Evolutionary conservation across 2,888 invertebrate genomes (phyloP).

Genomic region (Drosophila conformis): DNA sequence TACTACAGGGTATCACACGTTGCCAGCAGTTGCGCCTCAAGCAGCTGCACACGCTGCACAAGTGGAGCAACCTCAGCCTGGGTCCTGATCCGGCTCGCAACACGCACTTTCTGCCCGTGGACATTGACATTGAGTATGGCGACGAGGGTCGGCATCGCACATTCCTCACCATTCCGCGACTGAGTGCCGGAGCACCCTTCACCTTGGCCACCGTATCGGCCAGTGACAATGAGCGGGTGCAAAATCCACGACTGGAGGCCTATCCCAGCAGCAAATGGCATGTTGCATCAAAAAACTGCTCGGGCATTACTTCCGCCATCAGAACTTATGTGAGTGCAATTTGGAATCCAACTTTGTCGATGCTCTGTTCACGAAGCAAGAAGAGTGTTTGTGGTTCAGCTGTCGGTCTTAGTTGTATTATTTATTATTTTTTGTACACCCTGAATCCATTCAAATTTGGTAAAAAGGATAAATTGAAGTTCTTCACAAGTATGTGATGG

Average conservation of each 20-base stretch:
- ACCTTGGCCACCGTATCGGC: conserved; percentile 88
- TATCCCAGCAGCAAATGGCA: conserved; percentile 90
- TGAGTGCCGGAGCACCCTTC: conserved; percentile 89
- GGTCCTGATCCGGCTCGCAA: conserved; percentile 87
- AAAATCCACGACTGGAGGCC: conserved; percentile 86
- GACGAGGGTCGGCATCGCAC: conserved; percentile 86
- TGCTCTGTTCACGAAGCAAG: background rate
- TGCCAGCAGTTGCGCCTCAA: conserved; percentile 75
- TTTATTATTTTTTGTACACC: background rate
- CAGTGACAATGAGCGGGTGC: conserved; percentile 60
- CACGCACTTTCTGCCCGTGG: conserved; percentile 86
- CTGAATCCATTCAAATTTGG: background rate
- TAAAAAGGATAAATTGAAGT: background rate
- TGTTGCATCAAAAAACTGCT: conserved; percentile 86
- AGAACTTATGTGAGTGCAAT: conserved; percentile 88
- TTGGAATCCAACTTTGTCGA: background rate
- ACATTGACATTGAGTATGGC: conserved; percentile 82
- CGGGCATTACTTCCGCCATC: conserved; percentile 90
- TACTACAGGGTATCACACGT: conserved; percentile 2
- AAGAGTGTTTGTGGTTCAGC: background rate
- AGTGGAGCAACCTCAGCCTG: conserved; percentile 90
- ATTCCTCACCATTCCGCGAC: conserved; percentile 91
- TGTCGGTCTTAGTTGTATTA: background rate
- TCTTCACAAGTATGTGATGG: background rate
- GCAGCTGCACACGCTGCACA: conserved; percentile 86